These are phyloP conservation scores for Drosophila persimilis DNA, from an alignment of 1,140 invertebrate species.

Conservation along the genomic window DNA sequence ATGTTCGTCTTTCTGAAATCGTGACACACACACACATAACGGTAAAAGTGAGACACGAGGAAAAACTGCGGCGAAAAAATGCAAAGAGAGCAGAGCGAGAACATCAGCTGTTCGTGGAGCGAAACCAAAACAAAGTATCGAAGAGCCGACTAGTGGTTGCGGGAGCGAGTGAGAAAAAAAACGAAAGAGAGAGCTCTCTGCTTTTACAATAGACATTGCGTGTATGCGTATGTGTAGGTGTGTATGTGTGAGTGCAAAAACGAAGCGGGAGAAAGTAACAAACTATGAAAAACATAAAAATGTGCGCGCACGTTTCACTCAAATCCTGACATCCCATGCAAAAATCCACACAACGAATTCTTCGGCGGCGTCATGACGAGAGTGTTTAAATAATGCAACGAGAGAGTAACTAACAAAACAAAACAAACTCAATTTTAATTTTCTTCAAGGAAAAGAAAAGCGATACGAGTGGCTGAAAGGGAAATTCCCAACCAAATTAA, in stretches of 20 bases:
- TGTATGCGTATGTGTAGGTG: neutral
- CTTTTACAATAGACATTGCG: too few relatives aligned
- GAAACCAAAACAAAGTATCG: slow-evolving; percentile 50
- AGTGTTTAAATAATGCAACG: slow-evolving; percentile 11
- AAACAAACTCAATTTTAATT: slow-evolving; percentile 26
- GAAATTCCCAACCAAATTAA: slow-evolving; percentile 59
- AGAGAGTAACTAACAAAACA: slow-evolving; percentile 8
- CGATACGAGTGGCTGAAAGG: slow-evolving; percentile 31
- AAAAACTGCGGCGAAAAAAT: slow-evolving; percentile 43
- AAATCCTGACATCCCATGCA: slow-evolving; percentile 41
- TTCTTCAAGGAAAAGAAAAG: slow-evolving; percentile 39
- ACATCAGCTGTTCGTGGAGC: slow-evolving; percentile 54
- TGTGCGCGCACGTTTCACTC: slow-evolving; percentile 24
- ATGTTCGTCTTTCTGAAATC: neutral
- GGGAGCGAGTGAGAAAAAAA: neutral
- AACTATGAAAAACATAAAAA: slow-evolving; percentile 31
- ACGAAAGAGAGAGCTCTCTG: slow-evolving; percentile 12
- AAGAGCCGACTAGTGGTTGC: slow-evolving; percentile 23
- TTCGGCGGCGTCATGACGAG: slow-evolving; percentile 17
- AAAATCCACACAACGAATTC: slow-evolving; percentile 20
- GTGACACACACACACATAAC: slow-evolving; percentile 3
- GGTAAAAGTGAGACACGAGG: slow-evolving; percentile 11
- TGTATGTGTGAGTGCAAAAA: neutral
- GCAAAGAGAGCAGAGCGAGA: slow-evolving; percentile 37
- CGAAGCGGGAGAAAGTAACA: slow-evolving; percentile 11